A percentile compares a stretch with the other conserved stretches of the same genome.
phyloP scores from a whole-genome alignment of 2,797 vertebrate genomes.

The Spatula clypeata region DNA sequence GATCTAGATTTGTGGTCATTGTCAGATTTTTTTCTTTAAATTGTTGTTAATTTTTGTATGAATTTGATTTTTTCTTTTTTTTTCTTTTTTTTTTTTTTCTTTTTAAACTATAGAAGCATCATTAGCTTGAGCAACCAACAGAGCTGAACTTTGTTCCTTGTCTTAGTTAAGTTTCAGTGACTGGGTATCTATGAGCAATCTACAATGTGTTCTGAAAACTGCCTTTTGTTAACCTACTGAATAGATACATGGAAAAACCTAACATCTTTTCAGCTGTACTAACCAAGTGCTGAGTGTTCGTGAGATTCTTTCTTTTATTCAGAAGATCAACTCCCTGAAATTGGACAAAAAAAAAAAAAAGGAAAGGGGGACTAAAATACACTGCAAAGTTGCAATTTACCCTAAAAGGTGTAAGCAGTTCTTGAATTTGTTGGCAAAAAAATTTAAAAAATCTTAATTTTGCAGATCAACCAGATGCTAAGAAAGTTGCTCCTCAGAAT shows the following conservation, averaged over 20 bases:
- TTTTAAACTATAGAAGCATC: constrained; percentile 85
- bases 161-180: constrained; percentile 75
- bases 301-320: constrained; percentile 77
- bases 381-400: constrained; percentile 73
- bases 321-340: constrained; percentile 78
- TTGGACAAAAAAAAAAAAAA: constrained; percentile 63
- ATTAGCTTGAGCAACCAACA: constrained; percentile 84
- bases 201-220: constrained; percentile 64
- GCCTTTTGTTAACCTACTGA: constrained; percentile 73
- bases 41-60: constrained; percentile 75
- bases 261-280: constrained; percentile 75
- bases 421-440: constrained; percentile 55
- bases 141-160: constrained; percentile 76
- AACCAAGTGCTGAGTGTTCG: constrained; percentile 71
- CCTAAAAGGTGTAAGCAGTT: constrained; percentile 38
- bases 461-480: constrained; percentile 98
- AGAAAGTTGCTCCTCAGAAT: constrained; percentile 97
- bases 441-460: constrained; percentile 83
- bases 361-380: constrained; percentile 62
- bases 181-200: constrained; percentile 61
- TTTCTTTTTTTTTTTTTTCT: neutral
- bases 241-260: constrained; percentile 59
- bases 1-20: constrained; percentile 76
- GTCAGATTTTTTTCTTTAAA: constrained; percentile 59
- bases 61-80: constrained; percentile 50